A percentile compares a stretch with the other conserved stretches of the same genome.
These are phyloP conservation scores for Macaca mulatta DNA, from an alignment of 2,113 vertebrate genomes.

Conservation along the genomic window DNA sequence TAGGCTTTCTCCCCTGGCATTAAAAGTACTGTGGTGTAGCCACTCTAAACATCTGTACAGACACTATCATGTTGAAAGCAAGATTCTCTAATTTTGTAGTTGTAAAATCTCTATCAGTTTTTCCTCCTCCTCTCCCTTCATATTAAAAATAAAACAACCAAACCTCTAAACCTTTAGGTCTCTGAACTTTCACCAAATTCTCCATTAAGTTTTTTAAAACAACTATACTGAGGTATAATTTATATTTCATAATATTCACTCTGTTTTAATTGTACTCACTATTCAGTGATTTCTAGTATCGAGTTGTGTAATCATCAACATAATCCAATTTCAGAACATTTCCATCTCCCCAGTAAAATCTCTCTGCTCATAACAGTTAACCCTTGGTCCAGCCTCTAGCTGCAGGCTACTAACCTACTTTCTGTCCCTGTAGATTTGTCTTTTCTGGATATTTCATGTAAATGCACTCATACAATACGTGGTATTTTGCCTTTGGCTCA, in stretches of 20 bases:
- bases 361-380: neutral
- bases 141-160: neutral
- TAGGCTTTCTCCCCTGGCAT: neutral
- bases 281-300: neutral
- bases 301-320: neutral
- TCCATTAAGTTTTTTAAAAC: neutral
- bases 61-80: neutral
- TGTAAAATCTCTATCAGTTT: neutral
- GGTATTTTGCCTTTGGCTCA: neutral
- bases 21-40: neutral
- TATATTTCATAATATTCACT: conserved; percentile 20
- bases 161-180: neutral
- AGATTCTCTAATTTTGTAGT: neutral
- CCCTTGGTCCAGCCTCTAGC: neutral
- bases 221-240: neutral
- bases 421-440: neutral
- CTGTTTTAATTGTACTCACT: neutral
- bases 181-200: conserved; percentile 39
- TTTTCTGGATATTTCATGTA: neutral
- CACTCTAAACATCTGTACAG: neutral
- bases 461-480: neutral
- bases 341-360: neutral
- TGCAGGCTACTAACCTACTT: neutral
- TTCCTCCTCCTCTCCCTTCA: neutral
- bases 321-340: neutral